Conservation (phyloP, 2,797 vertebrate species). For the Arrhamphus sclerolepis region DNA sequence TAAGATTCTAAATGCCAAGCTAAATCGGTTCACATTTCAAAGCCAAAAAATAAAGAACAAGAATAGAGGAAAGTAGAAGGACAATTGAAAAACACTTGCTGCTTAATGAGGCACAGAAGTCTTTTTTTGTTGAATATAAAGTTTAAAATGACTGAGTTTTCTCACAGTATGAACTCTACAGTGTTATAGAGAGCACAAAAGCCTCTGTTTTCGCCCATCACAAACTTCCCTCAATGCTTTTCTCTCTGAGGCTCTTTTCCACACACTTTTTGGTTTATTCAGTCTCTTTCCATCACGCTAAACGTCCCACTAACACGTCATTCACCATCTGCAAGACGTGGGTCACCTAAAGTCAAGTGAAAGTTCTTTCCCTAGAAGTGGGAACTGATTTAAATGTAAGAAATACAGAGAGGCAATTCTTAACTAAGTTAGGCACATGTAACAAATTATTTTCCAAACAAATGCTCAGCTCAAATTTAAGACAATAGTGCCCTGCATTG, state of each 20-base stretch:
- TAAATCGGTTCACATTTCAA: not conserved
- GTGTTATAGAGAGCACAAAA: slow-evolving; percentile 40
- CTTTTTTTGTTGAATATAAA: slow-evolving; percentile 21
- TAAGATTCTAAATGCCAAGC: not conserved
- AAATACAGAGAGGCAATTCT: slow-evolving; percentile 33
- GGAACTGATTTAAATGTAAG: slow-evolving; percentile 32
- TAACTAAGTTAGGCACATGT: slow-evolving; percentile 26
- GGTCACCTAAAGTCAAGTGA: slow-evolving; percentile 47
- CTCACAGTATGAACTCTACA: slow-evolving; percentile 41
- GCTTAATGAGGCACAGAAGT: slow-evolving; percentile 33
- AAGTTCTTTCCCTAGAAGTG: slow-evolving; percentile 16
- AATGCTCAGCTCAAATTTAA: slow-evolving; percentile 22
- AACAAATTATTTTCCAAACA: slow-evolving; percentile 17
- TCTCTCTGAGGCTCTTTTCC: slow-evolving; percentile 39
- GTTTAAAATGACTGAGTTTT: slow-evolving; percentile 40
- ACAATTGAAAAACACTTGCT: slow-evolving; percentile 6
- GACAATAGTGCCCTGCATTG: not conserved
- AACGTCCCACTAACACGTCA: slow-evolving; percentile 35
- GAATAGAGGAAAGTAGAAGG: too few relatives aligned
- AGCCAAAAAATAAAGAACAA: not conserved
- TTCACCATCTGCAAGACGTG: slow-evolving; percentile 34
- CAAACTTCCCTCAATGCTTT: slow-evolving; percentile 11
- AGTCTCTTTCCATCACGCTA: slow-evolving; percentile 30
- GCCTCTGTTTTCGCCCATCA: slow-evolving; percentile 22
- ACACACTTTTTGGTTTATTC: slow-evolving; percentile 36